phyloP scores from a whole-genome alignment of 2,797 vertebrate species.

The Sciurus carolinensis region DNA sequence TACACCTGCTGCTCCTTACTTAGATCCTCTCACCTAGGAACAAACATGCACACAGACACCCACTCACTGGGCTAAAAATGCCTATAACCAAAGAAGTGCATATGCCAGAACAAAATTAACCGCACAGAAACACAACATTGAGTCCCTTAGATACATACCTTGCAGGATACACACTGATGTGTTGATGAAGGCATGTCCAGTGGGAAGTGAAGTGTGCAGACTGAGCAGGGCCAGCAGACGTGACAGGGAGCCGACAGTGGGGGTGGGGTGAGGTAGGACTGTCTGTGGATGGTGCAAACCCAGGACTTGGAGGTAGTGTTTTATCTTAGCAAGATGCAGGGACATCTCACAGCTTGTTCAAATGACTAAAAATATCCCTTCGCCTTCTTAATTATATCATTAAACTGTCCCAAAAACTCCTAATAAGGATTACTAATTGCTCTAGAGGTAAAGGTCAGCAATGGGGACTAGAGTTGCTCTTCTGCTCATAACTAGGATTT shows the following conservation, averaged over 20 bases:
- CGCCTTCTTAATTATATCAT: not conserved
- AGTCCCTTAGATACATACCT: not conserved
- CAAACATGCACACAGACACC: not conserved
- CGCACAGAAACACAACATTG: not conserved
- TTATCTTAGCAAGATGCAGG: constrained; percentile 17
- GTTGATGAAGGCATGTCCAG: not conserved
- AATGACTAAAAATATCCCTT: not conserved
- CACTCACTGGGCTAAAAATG: not conserved
- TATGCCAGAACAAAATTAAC: not conserved
- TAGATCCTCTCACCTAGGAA: not conserved
- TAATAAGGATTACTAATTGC: not conserved
- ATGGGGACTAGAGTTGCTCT: not conserved
- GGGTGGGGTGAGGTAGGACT: no score
- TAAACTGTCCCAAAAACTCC: not conserved
- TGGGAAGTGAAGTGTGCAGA: not conserved
- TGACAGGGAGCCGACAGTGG: accelerated
- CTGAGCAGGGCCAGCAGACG: not conserved
- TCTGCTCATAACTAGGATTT: not conserved
- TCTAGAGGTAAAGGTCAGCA: not conserved
- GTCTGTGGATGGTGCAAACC: not conserved
- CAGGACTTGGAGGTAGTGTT: no score
- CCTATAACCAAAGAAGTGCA: not conserved
- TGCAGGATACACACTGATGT: not conserved
- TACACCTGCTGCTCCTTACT: not conserved
- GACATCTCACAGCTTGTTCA: not conserved